Evolutionary conservation across 53 echinoderm and acorn worm species (phyloP).

Genomic region (Henricia sp.): DNA sequence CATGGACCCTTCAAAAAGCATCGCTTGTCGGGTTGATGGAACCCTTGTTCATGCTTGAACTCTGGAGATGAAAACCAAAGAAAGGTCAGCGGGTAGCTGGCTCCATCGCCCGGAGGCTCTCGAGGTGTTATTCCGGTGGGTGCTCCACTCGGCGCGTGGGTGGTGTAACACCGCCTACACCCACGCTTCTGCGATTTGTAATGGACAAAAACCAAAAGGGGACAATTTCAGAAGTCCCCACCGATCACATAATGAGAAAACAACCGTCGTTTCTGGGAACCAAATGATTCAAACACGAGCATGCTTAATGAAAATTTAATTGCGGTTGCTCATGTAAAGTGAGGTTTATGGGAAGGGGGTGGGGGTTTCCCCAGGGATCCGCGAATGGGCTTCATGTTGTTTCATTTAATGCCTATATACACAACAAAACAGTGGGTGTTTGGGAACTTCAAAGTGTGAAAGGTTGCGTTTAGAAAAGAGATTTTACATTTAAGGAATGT

Average conservation of each 20-base stretch:
- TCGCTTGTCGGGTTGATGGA: no score
- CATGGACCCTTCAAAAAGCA: no score
- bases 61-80: background rate
- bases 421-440: background rate
- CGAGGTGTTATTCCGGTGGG: background rate
- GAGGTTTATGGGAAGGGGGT: background rate
- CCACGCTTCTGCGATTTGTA: background rate
- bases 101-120: background rate
- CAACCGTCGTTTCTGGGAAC: background rate
- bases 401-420: no score
- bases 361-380: no score
- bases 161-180: background rate
- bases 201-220: no score
- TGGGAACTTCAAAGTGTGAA: no score
- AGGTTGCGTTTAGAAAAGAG: no score
- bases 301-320: background rate
- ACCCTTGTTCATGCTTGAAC: background rate
- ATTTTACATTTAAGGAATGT: no score
- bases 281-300: background rate
- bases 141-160: background rate
- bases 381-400: no score
- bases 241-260: no score
- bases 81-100: constrained; percentile 1
- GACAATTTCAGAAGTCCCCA: no score
- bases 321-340: background rate